Conservation (phyloP, 2,113 vertebrate species). For the Ursus arctos region DNA sequence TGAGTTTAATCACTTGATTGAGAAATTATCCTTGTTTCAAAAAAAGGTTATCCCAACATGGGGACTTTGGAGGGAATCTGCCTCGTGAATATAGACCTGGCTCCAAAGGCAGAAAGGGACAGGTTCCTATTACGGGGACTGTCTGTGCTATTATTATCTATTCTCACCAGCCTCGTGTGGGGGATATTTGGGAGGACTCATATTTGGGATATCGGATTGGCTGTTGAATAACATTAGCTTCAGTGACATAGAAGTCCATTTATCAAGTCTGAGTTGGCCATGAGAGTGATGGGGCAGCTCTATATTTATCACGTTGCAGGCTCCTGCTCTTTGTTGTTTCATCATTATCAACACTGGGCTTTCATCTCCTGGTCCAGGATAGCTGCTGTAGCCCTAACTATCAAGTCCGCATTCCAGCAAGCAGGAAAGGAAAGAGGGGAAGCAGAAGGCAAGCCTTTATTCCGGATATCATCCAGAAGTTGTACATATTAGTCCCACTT, state of each 20-base stretch:
- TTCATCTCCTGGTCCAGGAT: not conserved
- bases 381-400: not conserved
- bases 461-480: not conserved
- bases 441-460: not conserved
- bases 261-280: not conserved
- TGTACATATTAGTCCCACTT: not conserved
- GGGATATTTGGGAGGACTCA: not conserved
- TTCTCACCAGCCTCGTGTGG: not conserved
- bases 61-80: not conserved
- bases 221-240: not conserved
- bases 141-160: not conserved
- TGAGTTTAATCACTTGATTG: not conserved
- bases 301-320: rapidly evolving
- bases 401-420: not conserved
- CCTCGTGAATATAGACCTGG: not conserved
- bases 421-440: not conserved
- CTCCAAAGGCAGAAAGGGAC: not conserved
- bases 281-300: not conserved
- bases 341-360: not conserved
- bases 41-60: not conserved
- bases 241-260: not conserved
- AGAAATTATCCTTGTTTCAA: not conserved
- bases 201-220: not conserved
- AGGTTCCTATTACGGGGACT: not conserved
- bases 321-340: not conserved